Percentiles rank a stretch among this genome's conserved stretches.
These are phyloP conservation scores for Mystacides longicornis DNA, from an alignment of 2,888 invertebrate species.

Conservation along the genomic window DNA sequence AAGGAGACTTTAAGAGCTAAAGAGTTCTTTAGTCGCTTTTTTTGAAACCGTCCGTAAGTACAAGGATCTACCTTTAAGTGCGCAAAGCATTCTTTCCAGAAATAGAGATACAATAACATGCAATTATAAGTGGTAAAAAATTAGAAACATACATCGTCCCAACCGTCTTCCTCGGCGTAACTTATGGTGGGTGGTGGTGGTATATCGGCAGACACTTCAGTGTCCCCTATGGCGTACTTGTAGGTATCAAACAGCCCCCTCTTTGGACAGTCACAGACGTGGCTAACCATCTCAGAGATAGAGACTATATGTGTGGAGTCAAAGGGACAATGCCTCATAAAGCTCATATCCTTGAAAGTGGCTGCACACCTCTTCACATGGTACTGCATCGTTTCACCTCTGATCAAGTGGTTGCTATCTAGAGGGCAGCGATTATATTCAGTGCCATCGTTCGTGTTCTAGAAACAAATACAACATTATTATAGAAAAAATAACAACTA, in stretches of 20 bases:
- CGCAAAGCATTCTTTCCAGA: too few relatives aligned
- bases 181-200: constrained; percentile 12
- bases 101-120: too few relatives aligned
- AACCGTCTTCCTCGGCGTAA: constrained; percentile 28
- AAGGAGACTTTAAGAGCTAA: too few relatives aligned
- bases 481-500: too few relatives aligned
- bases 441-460: background rate
- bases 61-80: too few relatives aligned
- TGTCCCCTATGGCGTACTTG: background rate
- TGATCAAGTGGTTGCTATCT: background rate
- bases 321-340: background rate
- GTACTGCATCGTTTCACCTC: background rate
- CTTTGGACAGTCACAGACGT: constrained; percentile 12
- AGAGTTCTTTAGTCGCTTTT: too few relatives aligned
- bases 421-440: background rate
- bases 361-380: background rate
- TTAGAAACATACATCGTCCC: constrained; percentile 33
- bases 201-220: background rate
- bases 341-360: background rate
- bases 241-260: constrained; percentile 8
- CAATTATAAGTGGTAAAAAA: too few relatives aligned
- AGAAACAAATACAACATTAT: background rate
- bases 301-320: background rate
- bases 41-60: too few relatives aligned
- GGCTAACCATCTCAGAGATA: background rate